Percentiles rank a stretch among this genome's conserved stretches.
Evolutionary conservation across 2,797 vertebrate species (phyloP).

Genomic region (Hoplostethus mediterraneus): DNA sequence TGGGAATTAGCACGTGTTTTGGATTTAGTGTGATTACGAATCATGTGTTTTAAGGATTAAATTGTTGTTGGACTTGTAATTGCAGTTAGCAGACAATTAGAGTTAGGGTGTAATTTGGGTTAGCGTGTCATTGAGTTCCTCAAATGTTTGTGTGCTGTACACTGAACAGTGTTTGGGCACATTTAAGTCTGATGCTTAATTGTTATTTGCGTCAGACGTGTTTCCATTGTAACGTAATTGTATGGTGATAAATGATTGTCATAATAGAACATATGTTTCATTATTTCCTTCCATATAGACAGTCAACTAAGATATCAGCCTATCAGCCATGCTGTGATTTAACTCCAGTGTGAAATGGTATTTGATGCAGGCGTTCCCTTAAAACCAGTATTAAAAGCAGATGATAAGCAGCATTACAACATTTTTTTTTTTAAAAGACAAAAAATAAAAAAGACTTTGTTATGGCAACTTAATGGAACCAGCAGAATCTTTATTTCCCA

Average conservation of each 20-base stretch:
- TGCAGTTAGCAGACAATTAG: slow-evolving; percentile 1
- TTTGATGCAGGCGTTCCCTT: neutral
- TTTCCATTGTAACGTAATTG: neutral
- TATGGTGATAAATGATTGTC: neutral
- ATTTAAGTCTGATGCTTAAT: neutral
- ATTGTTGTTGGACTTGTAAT: slow-evolving; percentile 26
- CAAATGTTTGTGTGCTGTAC: neutral
- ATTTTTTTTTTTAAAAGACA: no score
- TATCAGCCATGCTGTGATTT: neutral
- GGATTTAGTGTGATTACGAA: neutral
- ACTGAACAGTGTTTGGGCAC: neutral
- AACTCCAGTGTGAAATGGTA: neutral
- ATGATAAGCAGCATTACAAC: slow-evolving; percentile 9
- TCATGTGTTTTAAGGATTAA: slow-evolving; percentile 4
- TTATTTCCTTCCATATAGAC: slow-evolving; percentile 2
- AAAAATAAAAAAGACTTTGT: neutral
- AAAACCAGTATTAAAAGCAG: slow-evolving; percentile 7
- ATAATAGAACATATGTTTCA: slow-evolving; percentile 11
- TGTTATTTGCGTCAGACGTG: slow-evolving; percentile 20
- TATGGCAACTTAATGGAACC: neutral
- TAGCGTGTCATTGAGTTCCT: slow-evolving; percentile 15
- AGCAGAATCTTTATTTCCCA: neutral
- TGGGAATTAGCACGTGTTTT: neutral
- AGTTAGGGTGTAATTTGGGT: slow-evolving; percentile 20
- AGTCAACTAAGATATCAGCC: slow-evolving; percentile 1